Evolutionary conservation across 2,888 invertebrate genomes (phyloP).

Genomic region (Prostheceraeus crozeri): DNA sequence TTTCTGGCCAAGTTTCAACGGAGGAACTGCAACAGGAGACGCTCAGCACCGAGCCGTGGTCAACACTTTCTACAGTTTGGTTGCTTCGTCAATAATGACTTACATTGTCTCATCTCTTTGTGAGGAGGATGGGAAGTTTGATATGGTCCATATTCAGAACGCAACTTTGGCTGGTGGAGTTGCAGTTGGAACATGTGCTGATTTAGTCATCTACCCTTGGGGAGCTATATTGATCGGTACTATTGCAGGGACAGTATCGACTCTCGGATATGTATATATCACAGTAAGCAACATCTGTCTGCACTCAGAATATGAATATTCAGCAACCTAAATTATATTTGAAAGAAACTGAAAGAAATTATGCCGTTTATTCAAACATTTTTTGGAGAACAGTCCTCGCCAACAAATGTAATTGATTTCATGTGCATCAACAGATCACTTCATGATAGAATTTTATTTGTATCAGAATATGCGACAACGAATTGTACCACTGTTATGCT

Average conservation of each 20-base stretch:
- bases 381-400: too few relatives aligned
- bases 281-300: slow-evolving; percentile 45
- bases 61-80: slow-evolving; percentile 82
- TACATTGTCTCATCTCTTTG: slow-evolving; percentile 74
- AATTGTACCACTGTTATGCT: too few relatives aligned
- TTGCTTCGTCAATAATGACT: slow-evolving; percentile 71
- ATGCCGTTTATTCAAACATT: too few relatives aligned
- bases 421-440: too few relatives aligned
- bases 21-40: slow-evolving; percentile 65
- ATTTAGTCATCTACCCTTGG: slow-evolving; percentile 73
- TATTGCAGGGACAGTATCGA: slow-evolving; percentile 71
- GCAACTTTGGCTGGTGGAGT: slow-evolving; percentile 86
- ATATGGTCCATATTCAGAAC: slow-evolving; percentile 75
- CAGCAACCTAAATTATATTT: too few relatives aligned
- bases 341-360: too few relatives aligned
- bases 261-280: slow-evolving; percentile 68
- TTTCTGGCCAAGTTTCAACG: slow-evolving; percentile 95
- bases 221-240: slow-evolving; percentile 75
- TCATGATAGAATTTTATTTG: too few relatives aligned
- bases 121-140: slow-evolving; percentile 46
- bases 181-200: slow-evolving; percentile 75
- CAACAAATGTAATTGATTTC: too few relatives aligned
- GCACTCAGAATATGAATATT: too few relatives aligned
- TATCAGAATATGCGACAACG: too few relatives aligned
- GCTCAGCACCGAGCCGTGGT: slow-evolving; percentile 76